These are phyloP conservation scores for Zaprionus vittiger DNA, from an alignment of 1,140 invertebrate species.

Conservation along the genomic window DNA sequence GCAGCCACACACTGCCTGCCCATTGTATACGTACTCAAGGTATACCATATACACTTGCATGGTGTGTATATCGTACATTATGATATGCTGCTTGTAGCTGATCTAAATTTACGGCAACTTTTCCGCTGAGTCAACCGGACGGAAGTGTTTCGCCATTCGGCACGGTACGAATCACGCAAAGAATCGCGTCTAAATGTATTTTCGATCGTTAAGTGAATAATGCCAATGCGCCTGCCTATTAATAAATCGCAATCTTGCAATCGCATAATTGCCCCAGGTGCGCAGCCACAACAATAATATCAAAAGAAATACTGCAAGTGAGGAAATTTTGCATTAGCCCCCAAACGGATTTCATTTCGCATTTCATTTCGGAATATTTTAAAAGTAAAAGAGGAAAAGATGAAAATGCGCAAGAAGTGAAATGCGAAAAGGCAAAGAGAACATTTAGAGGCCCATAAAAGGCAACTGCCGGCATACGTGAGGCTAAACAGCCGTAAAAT, in stretches of 20 bases:
- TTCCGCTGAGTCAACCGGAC: slow-evolving; percentile 66
- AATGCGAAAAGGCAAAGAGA: slow-evolving; percentile 19
- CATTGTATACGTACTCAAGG: slow-evolving; percentile 10
- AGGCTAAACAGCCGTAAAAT: slow-evolving; percentile 79
- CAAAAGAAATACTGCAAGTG: slow-evolving; percentile 16
- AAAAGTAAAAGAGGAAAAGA: slow-evolving; percentile 51
- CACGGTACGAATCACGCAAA: slow-evolving; percentile 44
- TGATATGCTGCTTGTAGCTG: slow-evolving; percentile 14
- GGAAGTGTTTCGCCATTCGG: slow-evolving; percentile 52
- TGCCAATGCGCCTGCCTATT: slow-evolving; percentile 41
- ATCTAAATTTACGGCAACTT: slow-evolving; percentile 40
- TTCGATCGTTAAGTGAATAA: slow-evolving; percentile 71
- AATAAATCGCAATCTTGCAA: slow-evolving; percentile 26
- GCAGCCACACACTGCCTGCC: slow-evolving; percentile 13
- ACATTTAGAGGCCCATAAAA: slow-evolving; percentile 66
- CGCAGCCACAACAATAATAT: slow-evolving; percentile 17
- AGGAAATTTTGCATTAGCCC: not conserved
- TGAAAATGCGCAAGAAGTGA: slow-evolving; percentile 23
- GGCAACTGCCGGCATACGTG: slow-evolving; percentile 75
- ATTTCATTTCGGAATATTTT: slow-evolving; percentile 60
- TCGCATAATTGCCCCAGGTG: slow-evolving; percentile 62
- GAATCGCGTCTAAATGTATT: slow-evolving; percentile 64
- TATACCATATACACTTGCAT: not conserved
- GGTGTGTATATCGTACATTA: not conserved
- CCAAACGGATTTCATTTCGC: slow-evolving; percentile 49